Conservation (phyloP, 2,888 invertebrate species). For the Machimus atricapillus region DNA sequence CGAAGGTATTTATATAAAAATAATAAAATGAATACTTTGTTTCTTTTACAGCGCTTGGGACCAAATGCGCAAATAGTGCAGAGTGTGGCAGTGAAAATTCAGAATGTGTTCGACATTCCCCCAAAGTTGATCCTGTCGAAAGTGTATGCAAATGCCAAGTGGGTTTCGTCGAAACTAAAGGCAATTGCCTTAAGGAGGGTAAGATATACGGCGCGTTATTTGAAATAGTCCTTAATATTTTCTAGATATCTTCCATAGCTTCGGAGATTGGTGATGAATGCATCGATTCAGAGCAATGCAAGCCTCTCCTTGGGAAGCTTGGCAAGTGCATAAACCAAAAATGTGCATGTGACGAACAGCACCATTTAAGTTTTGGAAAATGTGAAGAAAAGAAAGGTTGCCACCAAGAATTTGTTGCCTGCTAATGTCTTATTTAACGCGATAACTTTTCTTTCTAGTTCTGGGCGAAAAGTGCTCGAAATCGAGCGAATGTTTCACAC, state of each 20-base stretch:
- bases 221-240: neutral
- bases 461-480: slow-evolving; percentile 55
- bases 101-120: slow-evolving; percentile 49
- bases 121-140: slow-evolving; percentile 43
- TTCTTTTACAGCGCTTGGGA: slow-evolving; percentile 53
- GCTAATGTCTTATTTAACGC: neutral
- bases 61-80: slow-evolving; percentile 53
- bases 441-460: slow-evolving; percentile 47
- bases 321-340: slow-evolving; percentile 55
- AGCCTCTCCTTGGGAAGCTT: slow-evolving; percentile 55
- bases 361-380: slow-evolving; percentile 56
- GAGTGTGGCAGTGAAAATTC: slow-evolving; percentile 56
- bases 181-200: slow-evolving; percentile 59
- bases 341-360: slow-evolving; percentile 55
- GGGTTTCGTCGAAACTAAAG: slow-evolving; percentile 58
- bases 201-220: neutral
- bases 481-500: slow-evolving; percentile 57
- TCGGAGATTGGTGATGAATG: slow-evolving; percentile 57
- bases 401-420: neutral
- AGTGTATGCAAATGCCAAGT: slow-evolving; percentile 58
- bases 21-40: neutral
- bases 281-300: slow-evolving; percentile 59
- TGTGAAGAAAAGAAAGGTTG: slow-evolving; percentile 57
- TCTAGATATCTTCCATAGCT: slow-evolving; percentile 49
- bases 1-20: neutral